Base-by-base conservation (phyloP, 2,888 invertebrate species). In the Stenichneumon culpator region DNA sequence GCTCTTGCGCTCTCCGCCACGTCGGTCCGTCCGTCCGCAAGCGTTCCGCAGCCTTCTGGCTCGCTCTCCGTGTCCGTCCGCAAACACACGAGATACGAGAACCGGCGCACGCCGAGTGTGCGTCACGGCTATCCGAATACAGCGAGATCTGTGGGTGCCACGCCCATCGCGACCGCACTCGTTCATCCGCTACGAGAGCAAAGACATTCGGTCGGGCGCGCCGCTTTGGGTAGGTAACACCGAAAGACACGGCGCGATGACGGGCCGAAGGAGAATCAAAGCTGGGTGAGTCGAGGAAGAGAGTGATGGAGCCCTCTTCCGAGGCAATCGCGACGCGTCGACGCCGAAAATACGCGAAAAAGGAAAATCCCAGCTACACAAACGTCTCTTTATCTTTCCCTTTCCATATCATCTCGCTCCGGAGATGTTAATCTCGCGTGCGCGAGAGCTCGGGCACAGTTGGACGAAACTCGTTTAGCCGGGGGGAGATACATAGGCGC, bases 131-230 rank as follows among this genome's bases (percentile, higher is more conserved):
- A 87, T 89, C 87, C 86, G 89, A 89, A 87, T 90, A 88, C 88
- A 84, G 88, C 36, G 52, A 77, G 77, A 77, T 36, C 50, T 77
- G 50, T 52, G 67, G 19, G 22, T 82, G 90, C 91, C 92, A 93
- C 93, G 93, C 93, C 93, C 93, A 93, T 91, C 89, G 90, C 90
- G 90, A 90, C 90, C 92, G 87, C 90, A 89, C 90, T 92, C 90
- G 92, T 89, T 91, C 92, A 90, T 89, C 92, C 92, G 88, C 90
- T 92, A 93, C 91, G 89, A 89, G 87, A 87, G 90, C 90, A 90
- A 92, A 91, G 89, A 89, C 88, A 88, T 86, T 86, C 63, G 28
- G 86, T 82, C 80, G 80, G 82, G 73, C 65, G 63, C 83, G 39
- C 50, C 65, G 69, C 39, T 65, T 81, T 68, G 65, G 70, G 63